Evolutionary conservation across 2,797 vertebrate species (phyloP).

Genomic region (Mallotus villosus): DNA sequence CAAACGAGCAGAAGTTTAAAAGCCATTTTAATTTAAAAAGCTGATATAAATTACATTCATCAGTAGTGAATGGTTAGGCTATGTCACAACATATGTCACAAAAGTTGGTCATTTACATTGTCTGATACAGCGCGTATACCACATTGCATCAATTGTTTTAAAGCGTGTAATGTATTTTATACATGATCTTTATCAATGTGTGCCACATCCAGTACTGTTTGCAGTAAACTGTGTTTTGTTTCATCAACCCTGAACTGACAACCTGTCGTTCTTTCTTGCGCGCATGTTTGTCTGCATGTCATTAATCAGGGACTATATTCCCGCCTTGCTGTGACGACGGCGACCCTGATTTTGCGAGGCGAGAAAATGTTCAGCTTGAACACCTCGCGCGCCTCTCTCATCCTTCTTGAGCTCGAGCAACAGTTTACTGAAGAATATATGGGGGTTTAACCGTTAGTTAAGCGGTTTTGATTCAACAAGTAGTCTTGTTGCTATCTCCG

Average conservation of each 20-base stretch:
- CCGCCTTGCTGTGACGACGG: neutral
- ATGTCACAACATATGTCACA: too few species aligned
- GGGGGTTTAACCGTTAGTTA: neutral
- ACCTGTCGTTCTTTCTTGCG: neutral
- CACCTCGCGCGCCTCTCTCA: neutral
- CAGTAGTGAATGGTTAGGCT: too few species aligned
- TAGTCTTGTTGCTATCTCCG: neutral
- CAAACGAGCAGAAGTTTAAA: too few species aligned
- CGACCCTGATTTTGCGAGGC: neutral
- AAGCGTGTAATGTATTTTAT: too few species aligned
- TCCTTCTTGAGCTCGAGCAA: neutral
- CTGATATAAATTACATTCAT: too few species aligned
- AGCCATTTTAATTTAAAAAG: too few species aligned
- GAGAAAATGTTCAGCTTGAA: neutral
- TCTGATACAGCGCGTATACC: too few species aligned
- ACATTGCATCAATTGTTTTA: too few species aligned
- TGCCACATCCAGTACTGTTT: neutral
- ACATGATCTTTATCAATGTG: neutral
- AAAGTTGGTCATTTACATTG: too few species aligned
- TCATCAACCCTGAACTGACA: neutral
- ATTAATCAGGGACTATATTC: conserved; percentile 4
- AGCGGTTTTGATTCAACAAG: neutral
- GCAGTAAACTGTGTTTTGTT: neutral
- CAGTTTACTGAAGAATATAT: neutral
- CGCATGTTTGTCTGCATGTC: neutral